Evolutionary conservation across 2,888 invertebrate species (phyloP), one percentile per base, ranked within the genome.

Genomic region (Diarsia brunnea): DNA sequence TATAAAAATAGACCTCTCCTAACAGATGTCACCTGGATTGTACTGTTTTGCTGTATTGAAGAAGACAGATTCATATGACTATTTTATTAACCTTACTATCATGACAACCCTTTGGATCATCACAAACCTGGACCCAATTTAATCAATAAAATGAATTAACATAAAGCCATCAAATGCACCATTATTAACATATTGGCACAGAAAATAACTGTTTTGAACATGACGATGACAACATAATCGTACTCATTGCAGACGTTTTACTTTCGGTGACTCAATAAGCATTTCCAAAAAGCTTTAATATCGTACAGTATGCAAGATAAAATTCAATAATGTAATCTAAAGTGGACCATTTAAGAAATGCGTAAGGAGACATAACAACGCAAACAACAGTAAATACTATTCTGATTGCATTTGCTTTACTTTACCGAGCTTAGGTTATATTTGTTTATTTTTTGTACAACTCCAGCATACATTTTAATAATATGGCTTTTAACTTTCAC

Each of bases 401-500:
- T 24, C 24, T 5, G 14, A 24, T 64, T 11, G 5, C 14, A 19
- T 63, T 49, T 27, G 16, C 31, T 73, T 16, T 55, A 49, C 27
- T n/a, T 47, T 47, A 19, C 14, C n/a, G 0, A 77, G 61, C 31
- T n/a, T 11, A 27, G 27, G 24, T 83, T 53, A 21, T 16, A 78
- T n/a, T 53, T 53, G 38, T 65, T 60, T 11, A 1, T n/a, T 43
- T 43, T 21, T 73, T 49, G 14, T 31, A 51, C 24, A 71, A 84
- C 47, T 55, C 5, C 27, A 58, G 47, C 60, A 60, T 11, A 58
- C 14, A 84, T 73, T 73, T 61, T 51, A 66, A 67, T 68, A 68
- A 60, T 67, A 69, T 21, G 5, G 24, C 64, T 84, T 79, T 69
- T 68, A 73, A 68, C 60, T 19, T 81, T 38, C 21, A 69, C 31